phyloP scores from a whole-genome alignment of 2,888 invertebrate genomes.

The Omphaloscelis lunosa region DNA sequence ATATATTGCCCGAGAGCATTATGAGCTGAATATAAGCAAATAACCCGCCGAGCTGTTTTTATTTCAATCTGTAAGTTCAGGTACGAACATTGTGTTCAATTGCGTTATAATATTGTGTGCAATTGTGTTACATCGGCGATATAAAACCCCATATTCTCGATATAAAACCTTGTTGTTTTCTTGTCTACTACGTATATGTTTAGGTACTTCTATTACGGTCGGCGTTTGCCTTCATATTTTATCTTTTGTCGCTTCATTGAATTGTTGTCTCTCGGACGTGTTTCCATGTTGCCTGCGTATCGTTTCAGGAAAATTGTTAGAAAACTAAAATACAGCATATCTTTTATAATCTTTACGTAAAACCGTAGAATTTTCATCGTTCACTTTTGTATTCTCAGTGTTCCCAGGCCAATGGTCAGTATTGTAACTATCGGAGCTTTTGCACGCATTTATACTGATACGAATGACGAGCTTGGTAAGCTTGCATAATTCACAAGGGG shows the following conservation, averaged over 20 bases:
- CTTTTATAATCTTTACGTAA: neutral
- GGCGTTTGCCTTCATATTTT: slow-evolving; percentile 22
- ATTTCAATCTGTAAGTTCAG: slow-evolving; percentile 42
- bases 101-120: slow-evolving; percentile 30
- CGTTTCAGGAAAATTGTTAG: neutral
- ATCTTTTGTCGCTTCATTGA: slow-evolving; percentile 27
- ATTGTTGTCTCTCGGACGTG: slow-evolving; percentile 23
- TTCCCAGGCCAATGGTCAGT: neutral
- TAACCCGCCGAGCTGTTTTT: neutral
- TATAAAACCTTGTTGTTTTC: slow-evolving; percentile 12
- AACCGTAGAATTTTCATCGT: neutral
- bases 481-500: neutral
- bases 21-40: neutral
- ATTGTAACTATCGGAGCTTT: neutral
- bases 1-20: neutral
- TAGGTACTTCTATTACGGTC: slow-evolving; percentile 4
- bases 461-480: neutral
- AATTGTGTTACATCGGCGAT: slow-evolving; percentile 1
- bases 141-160: neutral
- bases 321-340: neutral
- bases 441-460: neutral
- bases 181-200: slow-evolving; percentile 13
- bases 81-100: slow-evolving; percentile 35
- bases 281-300: neutral
- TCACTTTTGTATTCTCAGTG: neutral